Base-by-base conservation (phyloP, 2,113 vertebrate species). In the Ginglymostoma cirratum region DNA sequence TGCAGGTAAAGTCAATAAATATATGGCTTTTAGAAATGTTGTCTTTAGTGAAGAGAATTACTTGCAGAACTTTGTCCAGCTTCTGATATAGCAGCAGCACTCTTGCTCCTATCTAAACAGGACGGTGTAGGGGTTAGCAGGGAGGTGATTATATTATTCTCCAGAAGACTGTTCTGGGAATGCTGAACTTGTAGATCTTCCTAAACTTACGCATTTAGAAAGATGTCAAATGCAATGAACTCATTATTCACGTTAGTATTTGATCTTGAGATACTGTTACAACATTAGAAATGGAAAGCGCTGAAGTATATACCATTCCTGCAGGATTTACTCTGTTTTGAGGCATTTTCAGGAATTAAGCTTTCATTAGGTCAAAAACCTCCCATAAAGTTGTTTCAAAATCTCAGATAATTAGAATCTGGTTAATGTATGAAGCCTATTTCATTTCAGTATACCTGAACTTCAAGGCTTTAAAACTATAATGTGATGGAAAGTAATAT, bases 41-140 rank as follows among this genome's bases (percentile, higher is more conserved):
- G 38, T 94, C 65, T 69, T 69, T 69, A n/a, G 61, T 42, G 30
- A 72, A 70, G 42, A 70, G 66, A 27, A 48, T 99, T 99, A 99
- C 99, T 98, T 99, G 98, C 96, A 96, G 97, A 96, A 96, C 98
- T 97, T 96, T 97, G 98, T 98, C 98, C 98, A 97, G 98, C 98
- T 96, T 98, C 97, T 92, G 98, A 98, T 83, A 99, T 98, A 96
- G 97, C 97, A 96, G 98, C 98, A 96, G 98, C 97, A 96, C 98
- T 99, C 98, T 98, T 99, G 97, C 98, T 99, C 98, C 98, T 98
- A 98, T 98, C 98, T 98, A 99, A 97, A 96, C 98, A 99, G 83
- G 98, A 98, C 98, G 98, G 98, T 96, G 99, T 99, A 96, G 98
- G 99, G 96, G 98, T 97, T 95, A 99, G 98, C 96, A 99, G 98